Evolutionary conservation across 2,888 invertebrate species (phyloP), one percentile per base, ranked within the genome.

Genomic region (Himalopsyche tibetana): DNA sequence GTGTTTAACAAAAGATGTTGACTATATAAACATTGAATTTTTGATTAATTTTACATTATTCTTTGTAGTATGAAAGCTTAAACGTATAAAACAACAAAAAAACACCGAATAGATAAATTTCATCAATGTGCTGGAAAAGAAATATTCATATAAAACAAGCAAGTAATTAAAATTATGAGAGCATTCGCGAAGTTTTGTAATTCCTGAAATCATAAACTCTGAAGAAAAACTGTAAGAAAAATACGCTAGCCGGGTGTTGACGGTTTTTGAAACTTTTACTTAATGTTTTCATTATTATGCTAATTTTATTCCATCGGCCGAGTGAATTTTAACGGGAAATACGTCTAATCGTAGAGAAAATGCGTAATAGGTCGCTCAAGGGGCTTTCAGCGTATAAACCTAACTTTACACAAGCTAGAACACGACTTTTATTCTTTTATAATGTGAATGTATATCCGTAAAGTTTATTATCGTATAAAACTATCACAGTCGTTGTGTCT

Each of bases 201-300:
- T 55, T 51, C 45, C 19, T 81, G 40, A n/a, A 12, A 40, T 40
- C 42, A 81, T 40, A 81, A 51, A 55, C 55, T 80, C 42, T 5
- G 12, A 36, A 81, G 45, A 81, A 40, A 81, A 36, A 51, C 82
- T 82, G 15, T 51, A 51, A 51, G 40, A 51, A 40, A 82, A 82
- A 51, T 51, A 82, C 82, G n/a, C 51, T 12, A 28, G n/a, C 45
- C 17, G 82, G 63, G 19, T 5, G 63, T 63, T 19, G 63, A n/a
- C 63, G 55, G 56, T 69, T 83, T 82, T 82, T 45, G 56, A 82
- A 74, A 63, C 82, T 81, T 63, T 36, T 38, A 40, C 56, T 36
- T 85, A 85, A 85, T 81, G 45, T 56, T 82, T 55, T 63, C 81
- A 82, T 81, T 85, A 85, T 85, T 85, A 85, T 85, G 85, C 63